Evolutionary conservation across 2,888 invertebrate species (phyloP).

Genomic region (Himalopsyche tibetana): DNA sequence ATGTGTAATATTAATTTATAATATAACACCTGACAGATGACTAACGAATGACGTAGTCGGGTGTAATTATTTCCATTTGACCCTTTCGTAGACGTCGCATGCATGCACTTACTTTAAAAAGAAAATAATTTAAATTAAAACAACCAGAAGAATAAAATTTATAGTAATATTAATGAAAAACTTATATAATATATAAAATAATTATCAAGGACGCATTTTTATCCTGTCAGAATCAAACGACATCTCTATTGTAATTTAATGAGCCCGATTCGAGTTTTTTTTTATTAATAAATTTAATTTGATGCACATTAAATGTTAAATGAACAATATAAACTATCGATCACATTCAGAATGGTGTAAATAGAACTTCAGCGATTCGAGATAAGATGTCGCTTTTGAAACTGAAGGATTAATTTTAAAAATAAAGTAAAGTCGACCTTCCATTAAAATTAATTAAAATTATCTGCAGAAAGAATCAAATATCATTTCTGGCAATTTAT

Average conservation of each 20-base stretch:
- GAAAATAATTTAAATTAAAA: slow-evolving; percentile 38
- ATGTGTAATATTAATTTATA: too few relatives aligned
- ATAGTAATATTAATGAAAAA: slow-evolving; percentile 3
- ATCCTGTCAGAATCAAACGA: slow-evolving; percentile 3
- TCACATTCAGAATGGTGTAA: too few relatives aligned
- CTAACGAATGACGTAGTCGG: too few relatives aligned
- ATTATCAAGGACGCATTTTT: slow-evolving; percentile 21
- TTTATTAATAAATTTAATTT: too few relatives aligned
- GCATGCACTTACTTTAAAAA: slow-evolving; percentile 29
- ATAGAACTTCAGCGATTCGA: too few relatives aligned
- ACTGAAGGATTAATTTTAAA: slow-evolving; percentile 1
- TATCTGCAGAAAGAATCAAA: slow-evolving; percentile 23
- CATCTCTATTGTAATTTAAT: background rate
- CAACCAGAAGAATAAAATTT: slow-evolving; percentile 41
- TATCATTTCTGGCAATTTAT: slow-evolving; percentile 32
- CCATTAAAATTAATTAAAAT: background rate
- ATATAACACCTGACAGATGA: too few relatives aligned
- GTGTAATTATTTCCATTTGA: background rate
- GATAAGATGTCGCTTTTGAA: background rate
- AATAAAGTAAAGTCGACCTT: background rate
- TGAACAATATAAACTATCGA: too few relatives aligned
- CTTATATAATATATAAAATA: slow-evolving; percentile 3
- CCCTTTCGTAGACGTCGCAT: background rate
- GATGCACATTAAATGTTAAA: too few relatives aligned
- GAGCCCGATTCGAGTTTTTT: too few relatives aligned